These are phyloP conservation scores for Lacerta agilis DNA, from an alignment of 2,797 vertebrate species.

Conservation along the genomic window DNA sequence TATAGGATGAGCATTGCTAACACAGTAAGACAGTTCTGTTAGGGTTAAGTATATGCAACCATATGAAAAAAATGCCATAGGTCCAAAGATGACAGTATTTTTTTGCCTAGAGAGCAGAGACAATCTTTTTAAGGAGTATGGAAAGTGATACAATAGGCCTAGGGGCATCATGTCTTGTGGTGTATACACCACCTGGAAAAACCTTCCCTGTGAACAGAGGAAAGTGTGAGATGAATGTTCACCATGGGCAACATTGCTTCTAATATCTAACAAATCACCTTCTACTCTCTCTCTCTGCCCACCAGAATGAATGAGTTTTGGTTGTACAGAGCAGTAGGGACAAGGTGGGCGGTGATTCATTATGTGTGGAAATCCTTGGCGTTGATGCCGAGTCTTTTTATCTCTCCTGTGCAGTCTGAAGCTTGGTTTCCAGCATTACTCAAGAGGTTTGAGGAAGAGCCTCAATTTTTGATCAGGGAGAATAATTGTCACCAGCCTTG, in stretches of 20 bases:
- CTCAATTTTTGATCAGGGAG: neutral
- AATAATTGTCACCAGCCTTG: neutral
- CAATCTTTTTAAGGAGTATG: neutral
- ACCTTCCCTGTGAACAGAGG: neutral
- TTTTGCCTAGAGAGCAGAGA: neutral
- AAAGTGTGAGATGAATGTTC: neutral
- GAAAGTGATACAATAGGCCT: neutral
- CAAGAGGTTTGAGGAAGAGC: neutral
- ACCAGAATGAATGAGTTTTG: neutral
- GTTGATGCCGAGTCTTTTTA: constrained; percentile 2
- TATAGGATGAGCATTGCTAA: neutral
- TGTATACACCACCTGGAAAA: neutral
- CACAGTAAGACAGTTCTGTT: neutral
- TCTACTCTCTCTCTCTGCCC: neutral
- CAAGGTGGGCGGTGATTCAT: constrained; percentile 10
- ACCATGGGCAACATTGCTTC: neutral
- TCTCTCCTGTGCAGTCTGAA: neutral
- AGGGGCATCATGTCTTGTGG: neutral
- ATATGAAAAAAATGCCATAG: neutral
- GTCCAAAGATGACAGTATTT: neutral
- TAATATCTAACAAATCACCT: neutral
- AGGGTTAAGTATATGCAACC: neutral
- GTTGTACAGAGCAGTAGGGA: neutral
- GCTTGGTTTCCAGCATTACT: neutral
- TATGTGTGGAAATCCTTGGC: neutral